Evolutionary conservation across 2,888 invertebrate genomes (phyloP), one percentile per base, ranked within the genome.

Genomic region (Pogonocherus hispidulus): DNA sequence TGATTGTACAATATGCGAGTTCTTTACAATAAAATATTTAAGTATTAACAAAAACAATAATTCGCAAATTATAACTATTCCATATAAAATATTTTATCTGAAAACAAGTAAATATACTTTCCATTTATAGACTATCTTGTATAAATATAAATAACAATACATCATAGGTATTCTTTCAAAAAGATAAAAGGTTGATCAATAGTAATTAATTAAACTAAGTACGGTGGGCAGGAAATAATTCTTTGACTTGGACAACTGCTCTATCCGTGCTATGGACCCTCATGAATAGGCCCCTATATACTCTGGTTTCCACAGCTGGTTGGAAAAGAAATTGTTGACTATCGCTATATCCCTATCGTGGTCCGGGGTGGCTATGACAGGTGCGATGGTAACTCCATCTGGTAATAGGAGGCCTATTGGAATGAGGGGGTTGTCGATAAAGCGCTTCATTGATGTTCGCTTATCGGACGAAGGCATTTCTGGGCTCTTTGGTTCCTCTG

Each of bases 251-350:
- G 66, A 49, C 41, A n/a, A n/a, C n/a, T n/a, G n/a, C n/a, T n/a
- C 14, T 27, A 20, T 52, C 19, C 41, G 20, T 19, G 57, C 57
- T 6, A 20, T 11, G 16, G 19, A 47, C 59, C 78, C 78, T 84
- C 84, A 85, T 76, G 85, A 85, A 77, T 84, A 82, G 67, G 85
- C 83, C 47, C 85, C 85, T 64, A 87, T 87, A 74, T 87, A 87
- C 79, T 88, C 88, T 32, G 88, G 88, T 79, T 88, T 88, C 88
- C 88, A 88, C 54, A 88, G 81, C 75, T 88, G 88, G 79, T 88
- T 87, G 52, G 85, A 85, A 79, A 88, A 88, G 78, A 88, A 88
- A 74, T 87, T 87, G 76, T 87, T 86, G 46, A 88, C 87, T 75
- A 88, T 85, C 56, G 86, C 86, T 52, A 88, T 86, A 73, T 87